Conservation (phyloP, 2,888 invertebrate genomes). For the Trichogramma evanescens region DNA sequence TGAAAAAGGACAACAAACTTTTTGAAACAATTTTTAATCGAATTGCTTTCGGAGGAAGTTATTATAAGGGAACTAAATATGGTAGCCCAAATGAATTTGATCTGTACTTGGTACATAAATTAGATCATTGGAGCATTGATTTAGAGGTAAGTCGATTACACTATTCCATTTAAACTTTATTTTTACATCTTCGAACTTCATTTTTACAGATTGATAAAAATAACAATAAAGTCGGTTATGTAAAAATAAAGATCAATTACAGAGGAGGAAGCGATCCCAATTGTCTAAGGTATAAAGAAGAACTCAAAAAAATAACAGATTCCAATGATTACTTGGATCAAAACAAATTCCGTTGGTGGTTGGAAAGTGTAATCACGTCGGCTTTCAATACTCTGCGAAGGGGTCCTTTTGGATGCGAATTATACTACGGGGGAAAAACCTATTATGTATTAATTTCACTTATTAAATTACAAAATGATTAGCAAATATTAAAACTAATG, state of each 20-base stretch:
- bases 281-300: not conserved
- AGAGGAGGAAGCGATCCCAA: not conserved
- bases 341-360: conserved; percentile 12
- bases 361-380: conserved; percentile 1
- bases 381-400: not conserved
- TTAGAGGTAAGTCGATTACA: not conserved
- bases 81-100: conserved; percentile 57
- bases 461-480: not conserved
- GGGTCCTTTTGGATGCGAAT: not conserved
- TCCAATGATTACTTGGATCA: conserved; percentile 11
- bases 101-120: conserved; percentile 49
- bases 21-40: conserved; percentile 36
- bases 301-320: not conserved
- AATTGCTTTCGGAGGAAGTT: conserved; percentile 54
- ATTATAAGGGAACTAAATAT: conserved; percentile 54
- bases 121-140: not conserved
- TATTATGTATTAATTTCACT: conserved; percentile 1
- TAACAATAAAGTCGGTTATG: conserved; percentile 5
- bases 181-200: not conserved
- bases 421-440: not conserved
- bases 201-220: conserved; percentile 8
- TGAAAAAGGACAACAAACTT: conserved; percentile 27
- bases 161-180: not conserved
- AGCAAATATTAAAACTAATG: not conserved
- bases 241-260: conserved; percentile 6